Evolutionary conservation across 2,888 invertebrate species (phyloP), one percentile per base, ranked within the genome.

Genomic region (Gymnoscelis rufifasciata): DNA sequence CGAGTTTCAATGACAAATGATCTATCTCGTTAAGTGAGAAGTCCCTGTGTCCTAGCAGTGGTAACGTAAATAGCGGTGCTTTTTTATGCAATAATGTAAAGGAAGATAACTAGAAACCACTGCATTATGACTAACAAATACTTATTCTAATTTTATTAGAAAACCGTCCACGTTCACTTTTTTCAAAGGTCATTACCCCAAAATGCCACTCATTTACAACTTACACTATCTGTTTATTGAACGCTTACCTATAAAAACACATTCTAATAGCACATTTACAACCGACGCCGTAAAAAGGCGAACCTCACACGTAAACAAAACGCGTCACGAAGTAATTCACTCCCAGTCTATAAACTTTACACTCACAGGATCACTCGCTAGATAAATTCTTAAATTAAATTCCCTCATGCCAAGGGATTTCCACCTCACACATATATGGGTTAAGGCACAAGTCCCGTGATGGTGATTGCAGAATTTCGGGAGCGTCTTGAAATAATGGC

Each of bases 331-430:
- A 73, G 66, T 78, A 74, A 78, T 83, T 81, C 74, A 75, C 76
- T 76, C 67, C 57, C 66, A 74, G 72, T 74, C 78, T 75, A 83
- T 81, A 83, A 83, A 84, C 62, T 83, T 83, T 78, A 82, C 79
- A 81, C 77, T 81, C 75, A 71, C 78, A 78, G 79, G 83, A 84
- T 84, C 75, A 78, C 81, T 78, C 73, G 65, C 71, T 79, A 82
- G 83, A 86, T 83, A 84, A 84, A 83, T 84, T 78, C 77, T 78
- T 80, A 84, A 83, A 84, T 84, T 86, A 84, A 82, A 81, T 78
- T 78, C 57, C 60, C 37, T 14, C 26, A 13, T 10, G 24, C 35
- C 71, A 68, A 52, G 43, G 60, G 45, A 78, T 69, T 47, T 65
- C 45, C 40, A 52, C 67, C 64, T 55, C 76, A 71, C 59, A 28